A percentile compares a stretch with the other conserved stretches of the same genome.
These are phyloP conservation scores for Mactra quadrangularis DNA, from an alignment of 1,140 invertebrate genomes.

Conservation along the genomic window DNA sequence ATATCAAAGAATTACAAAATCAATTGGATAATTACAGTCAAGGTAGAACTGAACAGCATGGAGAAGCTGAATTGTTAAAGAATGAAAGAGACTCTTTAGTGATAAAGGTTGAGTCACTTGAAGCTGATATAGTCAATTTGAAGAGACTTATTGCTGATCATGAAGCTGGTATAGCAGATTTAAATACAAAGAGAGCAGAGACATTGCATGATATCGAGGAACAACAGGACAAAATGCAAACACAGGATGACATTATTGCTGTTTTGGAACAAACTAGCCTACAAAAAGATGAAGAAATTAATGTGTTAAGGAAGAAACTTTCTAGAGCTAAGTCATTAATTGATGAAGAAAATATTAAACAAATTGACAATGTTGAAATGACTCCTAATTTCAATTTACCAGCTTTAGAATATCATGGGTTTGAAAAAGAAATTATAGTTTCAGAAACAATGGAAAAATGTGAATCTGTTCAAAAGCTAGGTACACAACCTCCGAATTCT, in stretches of 20 bases:
- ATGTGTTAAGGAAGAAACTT: constrained; percentile 62
- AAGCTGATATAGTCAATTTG: constrained; percentile 35
- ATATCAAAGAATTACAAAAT: constrained; percentile 59
- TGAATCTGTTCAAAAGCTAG: constrained; percentile 11
- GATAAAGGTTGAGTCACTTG: constrained; percentile 35
- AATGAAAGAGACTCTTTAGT: constrained; percentile 11
- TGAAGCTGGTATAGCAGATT: constrained; percentile 65
- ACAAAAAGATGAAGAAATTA: constrained; percentile 70
- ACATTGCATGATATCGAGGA: constrained; percentile 61
- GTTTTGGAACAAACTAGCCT: constrained; percentile 64
- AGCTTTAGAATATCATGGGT: constrained; percentile 68
- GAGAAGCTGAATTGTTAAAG: not conserved
- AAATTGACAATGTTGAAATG: constrained; percentile 26
- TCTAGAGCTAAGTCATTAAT: constrained; percentile 59
- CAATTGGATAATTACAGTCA: constrained; percentile 40
- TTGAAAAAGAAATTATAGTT: constrained; percentile 38
- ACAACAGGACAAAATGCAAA: constrained; percentile 48
- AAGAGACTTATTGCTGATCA: constrained; percentile 64
- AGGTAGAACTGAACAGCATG: not conserved
- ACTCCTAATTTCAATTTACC: constrained; percentile 40
- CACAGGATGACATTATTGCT: constrained; percentile 66
- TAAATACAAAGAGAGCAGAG: constrained; percentile 69
- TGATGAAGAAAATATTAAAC: constrained; percentile 59
- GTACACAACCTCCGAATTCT: constrained; percentile 4
- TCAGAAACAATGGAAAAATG: constrained; percentile 41